phyloP scores from a whole-genome alignment of 2,113 vertebrate species.

The Protobothrops flavoviridis region DNA sequence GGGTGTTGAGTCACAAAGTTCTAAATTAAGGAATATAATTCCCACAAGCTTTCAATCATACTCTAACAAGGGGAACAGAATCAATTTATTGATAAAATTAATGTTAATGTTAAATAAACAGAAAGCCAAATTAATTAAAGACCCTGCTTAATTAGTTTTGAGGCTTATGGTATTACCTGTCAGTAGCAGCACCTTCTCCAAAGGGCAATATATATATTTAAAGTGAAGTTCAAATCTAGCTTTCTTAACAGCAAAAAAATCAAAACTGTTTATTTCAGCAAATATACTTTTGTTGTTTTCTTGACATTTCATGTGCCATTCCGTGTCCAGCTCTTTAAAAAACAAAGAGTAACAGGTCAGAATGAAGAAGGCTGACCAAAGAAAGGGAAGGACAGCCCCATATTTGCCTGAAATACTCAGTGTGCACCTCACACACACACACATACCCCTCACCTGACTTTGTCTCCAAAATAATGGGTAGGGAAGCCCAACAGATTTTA shows the following conservation, averaged over 20 bases:
- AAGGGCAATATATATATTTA: neutral
- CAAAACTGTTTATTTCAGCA: neutral
- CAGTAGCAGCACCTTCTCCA: neutral
- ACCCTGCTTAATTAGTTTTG: neutral
- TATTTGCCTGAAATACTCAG: neutral
- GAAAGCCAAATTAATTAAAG: neutral
- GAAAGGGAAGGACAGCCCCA: neutral
- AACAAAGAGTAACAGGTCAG: neutral
- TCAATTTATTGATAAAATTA: neutral
- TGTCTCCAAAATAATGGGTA: neutral
- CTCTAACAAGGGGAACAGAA: neutral
- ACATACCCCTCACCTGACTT: neutral
- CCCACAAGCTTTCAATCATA: neutral
- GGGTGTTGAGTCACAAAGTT: neutral
- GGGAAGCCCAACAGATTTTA: neutral
- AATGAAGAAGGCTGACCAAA: neutral
- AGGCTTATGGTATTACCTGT: neutral
- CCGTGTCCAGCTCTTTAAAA: neutral
- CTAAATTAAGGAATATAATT: neutral
- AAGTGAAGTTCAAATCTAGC: neutral
- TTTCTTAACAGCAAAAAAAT: neutral
- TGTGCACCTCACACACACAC: neutral
- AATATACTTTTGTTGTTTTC: neutral
- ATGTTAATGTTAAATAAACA: neutral
- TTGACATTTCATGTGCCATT: neutral